phyloP scores from a whole-genome alignment of 2,888 invertebrate genomes.

The Nomada fabriciana region DNA sequence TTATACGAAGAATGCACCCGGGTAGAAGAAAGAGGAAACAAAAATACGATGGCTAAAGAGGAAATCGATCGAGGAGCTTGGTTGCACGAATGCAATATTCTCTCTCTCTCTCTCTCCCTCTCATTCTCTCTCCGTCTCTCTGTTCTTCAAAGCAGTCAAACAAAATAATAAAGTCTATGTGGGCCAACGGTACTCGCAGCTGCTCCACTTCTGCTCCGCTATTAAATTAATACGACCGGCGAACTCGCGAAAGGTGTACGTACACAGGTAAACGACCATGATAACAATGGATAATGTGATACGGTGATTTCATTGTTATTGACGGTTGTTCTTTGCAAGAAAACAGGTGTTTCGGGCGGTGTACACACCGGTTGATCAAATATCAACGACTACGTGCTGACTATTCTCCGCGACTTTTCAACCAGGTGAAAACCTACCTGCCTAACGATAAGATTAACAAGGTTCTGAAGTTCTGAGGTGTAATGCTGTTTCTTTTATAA shows the following conservation, averaged over 20 bases:
- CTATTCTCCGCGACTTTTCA: no score
- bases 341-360: no score
- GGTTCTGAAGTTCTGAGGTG: no score
- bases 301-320: background rate
- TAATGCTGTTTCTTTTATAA: no score
- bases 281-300: background rate
- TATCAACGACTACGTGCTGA: no score
- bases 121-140: background rate
- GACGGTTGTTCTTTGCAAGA: background rate
- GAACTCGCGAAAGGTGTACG: background rate
- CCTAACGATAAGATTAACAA: no score
- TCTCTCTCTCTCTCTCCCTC: background rate
- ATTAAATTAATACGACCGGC: conserved; percentile 1
- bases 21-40: background rate
- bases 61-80: background rate
- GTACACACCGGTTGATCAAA: no score
- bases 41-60: background rate
- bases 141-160: background rate
- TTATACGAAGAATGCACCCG: background rate
- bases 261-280: background rate
- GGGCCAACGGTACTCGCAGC: background rate
- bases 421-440: no score
- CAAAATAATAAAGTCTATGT: conserved; percentile 20
- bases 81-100: no score
- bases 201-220: conserved; percentile 6